Conservation (phyloP, 2,113 vertebrate species). For the Miniopterus natalensis region DNA sequence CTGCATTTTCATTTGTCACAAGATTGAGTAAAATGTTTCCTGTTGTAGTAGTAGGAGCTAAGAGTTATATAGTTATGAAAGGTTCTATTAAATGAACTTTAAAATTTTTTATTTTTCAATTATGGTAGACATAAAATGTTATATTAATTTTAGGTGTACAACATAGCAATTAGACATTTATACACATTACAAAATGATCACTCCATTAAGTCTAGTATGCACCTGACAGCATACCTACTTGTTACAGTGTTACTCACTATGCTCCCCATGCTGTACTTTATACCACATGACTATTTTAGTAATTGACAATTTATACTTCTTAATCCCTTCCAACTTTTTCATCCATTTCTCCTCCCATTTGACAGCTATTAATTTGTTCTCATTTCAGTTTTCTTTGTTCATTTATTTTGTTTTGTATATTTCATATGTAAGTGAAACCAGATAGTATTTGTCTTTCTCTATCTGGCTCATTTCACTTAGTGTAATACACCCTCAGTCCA, state of each 20-base stretch:
- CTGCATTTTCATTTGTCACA: conserved; percentile 53
- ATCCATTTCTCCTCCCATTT: background rate
- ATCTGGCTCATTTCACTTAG: background rate
- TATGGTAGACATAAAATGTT: background rate
- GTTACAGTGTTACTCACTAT: background rate
- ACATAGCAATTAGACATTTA: background rate
- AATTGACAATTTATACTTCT: background rate
- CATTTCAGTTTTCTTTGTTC: background rate
- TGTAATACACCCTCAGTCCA: background rate
- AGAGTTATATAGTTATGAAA: background rate
- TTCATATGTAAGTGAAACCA: background rate
- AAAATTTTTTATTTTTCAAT: background rate
- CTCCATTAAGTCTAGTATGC: background rate
- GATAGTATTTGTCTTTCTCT: background rate
- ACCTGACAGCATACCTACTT: background rate
- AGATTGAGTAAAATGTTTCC: conserved; percentile 38
- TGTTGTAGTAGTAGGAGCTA: background rate
- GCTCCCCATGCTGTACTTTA: background rate
- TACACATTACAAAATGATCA: background rate
- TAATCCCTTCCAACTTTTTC: background rate
- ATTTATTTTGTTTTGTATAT: background rate
- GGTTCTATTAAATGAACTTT: background rate
- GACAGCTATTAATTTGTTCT: background rate
- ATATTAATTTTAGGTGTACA: background rate
- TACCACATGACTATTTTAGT: background rate